Percentiles rank a stretch among this genome's conserved stretches.
Evolutionary conservation across 2,113 vertebrate genomes (phyloP).

Genomic region (Stomatorhinus ivindoensis): DNA sequence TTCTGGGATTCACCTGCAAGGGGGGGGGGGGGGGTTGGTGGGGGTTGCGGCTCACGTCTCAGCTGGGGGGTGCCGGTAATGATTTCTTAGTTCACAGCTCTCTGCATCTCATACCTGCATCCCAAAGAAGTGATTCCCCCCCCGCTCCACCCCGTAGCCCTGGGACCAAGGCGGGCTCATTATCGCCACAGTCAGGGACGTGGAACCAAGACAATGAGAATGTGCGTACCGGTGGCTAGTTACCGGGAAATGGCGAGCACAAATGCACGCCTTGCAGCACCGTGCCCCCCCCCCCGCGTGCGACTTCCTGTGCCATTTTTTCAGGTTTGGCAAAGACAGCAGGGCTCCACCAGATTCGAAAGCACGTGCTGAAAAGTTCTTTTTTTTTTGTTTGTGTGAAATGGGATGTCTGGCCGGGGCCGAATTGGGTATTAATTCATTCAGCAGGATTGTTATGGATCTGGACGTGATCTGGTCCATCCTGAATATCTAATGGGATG

Average conservation of each 20-base stretch:
- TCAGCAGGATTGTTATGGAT: neutral
- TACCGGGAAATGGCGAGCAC: neutral
- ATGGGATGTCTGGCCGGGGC: neutral
- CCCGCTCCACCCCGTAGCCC: neutral
- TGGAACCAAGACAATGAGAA: neutral
- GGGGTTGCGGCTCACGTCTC: no score
- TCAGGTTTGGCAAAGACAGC: neutral
- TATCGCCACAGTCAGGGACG: slow-evolving; percentile 4
- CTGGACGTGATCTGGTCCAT: neutral
- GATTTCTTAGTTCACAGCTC: neutral
- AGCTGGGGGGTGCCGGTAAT: neutral
- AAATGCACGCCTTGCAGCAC: neutral
- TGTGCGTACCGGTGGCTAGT: neutral
- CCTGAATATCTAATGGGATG: neutral
- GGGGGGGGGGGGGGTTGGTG: no score
- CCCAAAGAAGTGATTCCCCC: neutral
- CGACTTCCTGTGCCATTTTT: neutral
- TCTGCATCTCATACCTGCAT: neutral
- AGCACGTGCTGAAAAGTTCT: neutral
- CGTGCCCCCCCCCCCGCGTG: neutral
- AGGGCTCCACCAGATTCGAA: neutral
- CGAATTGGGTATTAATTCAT: neutral
- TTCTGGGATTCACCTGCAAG: neutral
- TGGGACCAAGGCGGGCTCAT: neutral
- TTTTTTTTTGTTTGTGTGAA: neutral